Evolutionary conservation across 2,797 vertebrate species (phyloP), one percentile per base, ranked within the genome.

Genomic region (Rhinella marina): DNA sequence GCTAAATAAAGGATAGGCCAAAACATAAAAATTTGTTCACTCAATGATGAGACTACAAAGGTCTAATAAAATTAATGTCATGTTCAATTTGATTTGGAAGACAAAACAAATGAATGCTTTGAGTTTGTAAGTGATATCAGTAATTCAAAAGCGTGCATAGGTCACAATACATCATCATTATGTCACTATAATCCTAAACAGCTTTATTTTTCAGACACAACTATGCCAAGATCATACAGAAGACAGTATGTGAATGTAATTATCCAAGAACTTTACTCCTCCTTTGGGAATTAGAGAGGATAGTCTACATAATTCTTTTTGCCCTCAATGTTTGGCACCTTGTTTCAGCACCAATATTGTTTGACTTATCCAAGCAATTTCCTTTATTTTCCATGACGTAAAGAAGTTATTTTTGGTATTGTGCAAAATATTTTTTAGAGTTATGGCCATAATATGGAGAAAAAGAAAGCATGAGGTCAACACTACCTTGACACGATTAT

Each of bases 41-140:
- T 54, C 41, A 27, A 84, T 59, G 73, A 88, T 77, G 57, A 23
- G 57, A 52, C 61, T 50, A 82, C 72, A 82, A 61, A 54, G 19
- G 61, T 78, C 29, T 82, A 86, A 89, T 89, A 61, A 61, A 82
- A 89, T 86, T 70, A 88, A 83, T 89, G 88, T 89, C 87, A 88
- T 66, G 87, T 88, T 86, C 78, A 83, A 82, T 89, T 17, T 70
- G 23, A 68, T 75, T 57, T 81, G 41, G 41, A 84, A 72, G 77
- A 82, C 59, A 14, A 72, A 82, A 82, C 80, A 89, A 86, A 82
- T 88, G 41, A 88, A 78, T 82, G 72, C 72, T 54, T 79, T 78
- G 59, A 70, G 84, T 17, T 78, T 86, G 88, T 77, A 89, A 77
- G 32, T 54, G 7, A 78, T 57, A 86, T 54, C 61, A 81, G 84